Percentiles rank a stretch among this genome's conserved stretches.
Evolutionary conservation across 1,140 invertebrate genomes (phyloP).

Genomic region (Coptotermes formosanus): DNA sequence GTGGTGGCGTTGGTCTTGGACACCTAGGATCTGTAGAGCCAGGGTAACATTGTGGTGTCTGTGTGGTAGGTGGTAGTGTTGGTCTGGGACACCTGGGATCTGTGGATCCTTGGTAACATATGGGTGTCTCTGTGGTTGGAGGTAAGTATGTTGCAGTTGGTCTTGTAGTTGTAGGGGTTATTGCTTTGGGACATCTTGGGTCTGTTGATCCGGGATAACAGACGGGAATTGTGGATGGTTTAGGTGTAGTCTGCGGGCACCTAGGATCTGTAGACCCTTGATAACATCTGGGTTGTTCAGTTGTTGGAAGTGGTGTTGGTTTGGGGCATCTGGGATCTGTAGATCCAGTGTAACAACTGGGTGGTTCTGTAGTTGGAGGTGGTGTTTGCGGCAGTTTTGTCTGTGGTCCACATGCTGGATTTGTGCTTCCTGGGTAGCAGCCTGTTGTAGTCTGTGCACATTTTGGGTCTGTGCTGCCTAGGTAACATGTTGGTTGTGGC

Average conservation of each 20-base stretch:
- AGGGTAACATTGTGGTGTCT: not conserved
- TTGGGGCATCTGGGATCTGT: constrained; percentile 43
- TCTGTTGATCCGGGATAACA: constrained; percentile 18
- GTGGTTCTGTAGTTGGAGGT: constrained; percentile 35
- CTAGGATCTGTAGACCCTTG: not conserved
- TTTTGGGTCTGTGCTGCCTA: constrained; percentile 44
- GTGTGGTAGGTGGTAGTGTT: constrained; percentile 25
- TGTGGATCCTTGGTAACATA: constrained; percentile 45
- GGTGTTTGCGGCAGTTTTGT: constrained; percentile 35
- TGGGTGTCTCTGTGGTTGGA: constrained; percentile 33
- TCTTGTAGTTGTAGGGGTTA: not conserved
- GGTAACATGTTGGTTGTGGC: constrained; percentile 36
- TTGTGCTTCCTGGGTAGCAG: constrained; percentile 44
- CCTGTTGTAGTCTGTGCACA: constrained; percentile 38
- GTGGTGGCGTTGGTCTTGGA: not conserved
- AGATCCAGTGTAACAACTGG: constrained; percentile 41
- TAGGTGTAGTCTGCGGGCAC: not conserved
- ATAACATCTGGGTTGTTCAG: not conserved
- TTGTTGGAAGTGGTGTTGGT: not conserved
- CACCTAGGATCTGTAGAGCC: not conserved
- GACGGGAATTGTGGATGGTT: not conserved
- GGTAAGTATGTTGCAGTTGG: not conserved
- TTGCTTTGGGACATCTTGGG: constrained; percentile 1
- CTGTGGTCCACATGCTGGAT: constrained; percentile 42
- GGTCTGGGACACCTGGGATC: constrained; percentile 43